Evolutionary conservation across 2,797 vertebrate species (phyloP).

Genomic region (Pelochelys cantorii): DNA sequence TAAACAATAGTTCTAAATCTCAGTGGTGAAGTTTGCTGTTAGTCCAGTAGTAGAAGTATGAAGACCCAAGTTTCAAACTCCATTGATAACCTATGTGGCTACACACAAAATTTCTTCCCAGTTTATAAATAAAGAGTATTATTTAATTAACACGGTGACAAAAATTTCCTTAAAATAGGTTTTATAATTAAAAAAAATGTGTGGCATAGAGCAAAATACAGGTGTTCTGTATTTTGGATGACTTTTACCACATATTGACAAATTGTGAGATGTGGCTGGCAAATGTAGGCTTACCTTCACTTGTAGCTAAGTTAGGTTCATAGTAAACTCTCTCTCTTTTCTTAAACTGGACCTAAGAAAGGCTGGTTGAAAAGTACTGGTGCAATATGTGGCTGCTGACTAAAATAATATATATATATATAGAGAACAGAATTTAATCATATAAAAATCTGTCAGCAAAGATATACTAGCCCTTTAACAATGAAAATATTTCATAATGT

Average conservation of each 20-base stretch:
- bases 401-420: slow-evolving; percentile 43
- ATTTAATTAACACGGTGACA: slow-evolving; percentile 9
- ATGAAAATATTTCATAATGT: slow-evolving; percentile 32
- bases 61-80: not conserved
- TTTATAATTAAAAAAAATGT: not conserved
- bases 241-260: not conserved
- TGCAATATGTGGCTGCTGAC: slow-evolving; percentile 31
- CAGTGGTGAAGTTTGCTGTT: not conserved
- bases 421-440: slow-evolving; percentile 47
- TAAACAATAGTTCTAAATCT: not conserved
- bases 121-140: not conserved
- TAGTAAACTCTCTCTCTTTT: slow-evolving; percentile 16
- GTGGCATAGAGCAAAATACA: not conserved
- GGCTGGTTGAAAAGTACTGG: not conserved
- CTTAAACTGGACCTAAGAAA: slow-evolving; percentile 34
- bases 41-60: not conserved
- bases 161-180: not conserved
- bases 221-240: not conserved
- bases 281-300: slow-evolving; percentile 1
- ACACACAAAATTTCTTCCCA: not conserved
- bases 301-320: not conserved
- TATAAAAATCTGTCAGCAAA: slow-evolving; percentile 32
- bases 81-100: not conserved
- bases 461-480: slow-evolving; percentile 6
- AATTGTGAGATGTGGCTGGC: not conserved